Evolutionary conservation across 2,888 invertebrate species (phyloP).

Genomic region (Synergus umbraculus): DNA sequence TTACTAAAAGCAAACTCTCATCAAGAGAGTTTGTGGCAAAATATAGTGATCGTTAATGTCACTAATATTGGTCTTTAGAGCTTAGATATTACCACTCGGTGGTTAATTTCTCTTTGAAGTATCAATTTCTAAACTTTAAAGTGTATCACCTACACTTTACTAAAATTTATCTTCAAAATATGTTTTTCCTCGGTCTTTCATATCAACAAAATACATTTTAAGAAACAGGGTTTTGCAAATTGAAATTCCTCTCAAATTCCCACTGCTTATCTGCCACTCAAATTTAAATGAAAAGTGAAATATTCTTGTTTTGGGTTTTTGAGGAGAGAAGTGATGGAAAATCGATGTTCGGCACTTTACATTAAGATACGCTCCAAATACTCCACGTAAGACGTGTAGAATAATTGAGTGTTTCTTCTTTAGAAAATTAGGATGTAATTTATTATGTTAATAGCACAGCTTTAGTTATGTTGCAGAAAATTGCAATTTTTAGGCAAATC

Average conservation of each 20-base stretch:
- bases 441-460: too few relatives aligned
- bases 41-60: neutral
- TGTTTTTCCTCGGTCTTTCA: neutral
- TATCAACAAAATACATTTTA: neutral
- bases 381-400: neutral
- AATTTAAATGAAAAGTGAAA: neutral
- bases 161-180: neutral
- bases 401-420: neutral
- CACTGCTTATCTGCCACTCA: too few relatives aligned
- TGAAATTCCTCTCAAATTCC: neutral
- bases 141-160: neutral
- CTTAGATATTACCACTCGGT: neutral
- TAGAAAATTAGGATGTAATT: neutral
- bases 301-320: neutral
- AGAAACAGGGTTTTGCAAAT: neutral
- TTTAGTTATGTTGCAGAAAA: too few relatives aligned
- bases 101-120: conserved; percentile 1
- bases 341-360: neutral
- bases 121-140: neutral
- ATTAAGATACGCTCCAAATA: neutral
- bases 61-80: conserved; percentile 4
- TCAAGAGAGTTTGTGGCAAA: conserved; percentile 7
- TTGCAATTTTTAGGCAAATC: too few relatives aligned
- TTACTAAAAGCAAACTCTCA: neutral
- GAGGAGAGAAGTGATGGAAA: neutral